Evolutionary conservation across 92 coral and sea anemone genomes (phyloP), one percentile per base, ranked within the genome.

Genomic region (Isaurus tuberculatus): DNA sequence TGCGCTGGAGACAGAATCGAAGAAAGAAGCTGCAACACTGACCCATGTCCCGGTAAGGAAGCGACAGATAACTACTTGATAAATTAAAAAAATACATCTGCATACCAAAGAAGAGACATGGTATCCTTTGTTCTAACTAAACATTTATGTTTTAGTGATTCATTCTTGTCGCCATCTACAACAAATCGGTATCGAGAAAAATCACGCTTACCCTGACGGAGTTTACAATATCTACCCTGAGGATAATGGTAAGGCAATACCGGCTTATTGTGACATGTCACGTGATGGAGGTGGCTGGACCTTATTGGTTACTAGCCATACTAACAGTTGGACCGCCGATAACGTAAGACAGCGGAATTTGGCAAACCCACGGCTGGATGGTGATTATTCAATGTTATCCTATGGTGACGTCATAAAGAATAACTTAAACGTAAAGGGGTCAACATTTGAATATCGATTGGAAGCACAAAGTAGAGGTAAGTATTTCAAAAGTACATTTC

Each of bases 231-330:
- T 93, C n/a, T 83, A 88, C 27, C 94, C 97, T 3, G 92, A 84
- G 28, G 73, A 23, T 0, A 32, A 46, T 19, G 60, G 79, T 55
- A n/a, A 68, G 40, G 87, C 90, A 72, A 79, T 92, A 25, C 22
- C 48, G 72, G 86, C 85, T 3, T 93, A 86, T 70, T 93, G 97
- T 75, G 97, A 93, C 87, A 88, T 93, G 94, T 88, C 97, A 78
- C 94, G 97, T 83, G 94, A 93, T 51, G 97, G 94, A 5, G 97
- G 97, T 14, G 94, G 97, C 66, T 93, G 97, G 97, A 91, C 97
- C 32, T 90, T 93, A 65, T 91, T 93, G 86, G 94, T 93, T 51
- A 85, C 94, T 13, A 91, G 94, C 68, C 94, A 91, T 32, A 91
- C 92, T 64, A 88, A 90, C 67, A 80, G 70, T 58, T 93, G 97